phyloP scores from a whole-genome alignment of 2,888 invertebrate genomes.

The Tuberolachnus salignus region DNA sequence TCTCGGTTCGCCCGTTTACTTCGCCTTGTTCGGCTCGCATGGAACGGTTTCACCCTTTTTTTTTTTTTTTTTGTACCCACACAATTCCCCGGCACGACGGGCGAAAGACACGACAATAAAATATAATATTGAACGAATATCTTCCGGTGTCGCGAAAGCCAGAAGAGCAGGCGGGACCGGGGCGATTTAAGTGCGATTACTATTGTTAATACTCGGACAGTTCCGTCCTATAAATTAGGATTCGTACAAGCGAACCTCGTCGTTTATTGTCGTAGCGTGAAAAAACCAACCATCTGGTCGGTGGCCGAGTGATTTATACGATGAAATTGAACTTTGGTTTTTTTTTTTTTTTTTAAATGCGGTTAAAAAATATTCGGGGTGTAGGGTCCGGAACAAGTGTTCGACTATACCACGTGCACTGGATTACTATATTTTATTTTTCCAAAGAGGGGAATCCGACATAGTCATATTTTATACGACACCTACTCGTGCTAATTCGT shows the following conservation, averaged over 20 bases:
- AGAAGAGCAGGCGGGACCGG: not conserved
- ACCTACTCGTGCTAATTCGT: too few species aligned
- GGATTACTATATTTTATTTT: conserved; percentile 9
- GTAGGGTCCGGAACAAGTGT: conserved; percentile 24
- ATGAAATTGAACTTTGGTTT: conserved; percentile 15
- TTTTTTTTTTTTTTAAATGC: conserved; percentile 30
- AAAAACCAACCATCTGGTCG: conserved; percentile 38
- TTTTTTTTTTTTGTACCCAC: not conserved
- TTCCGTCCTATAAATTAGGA: conserved; percentile 42
- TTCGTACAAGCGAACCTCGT: conserved; percentile 25
- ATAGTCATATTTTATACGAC: not conserved
- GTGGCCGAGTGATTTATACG: not conserved
- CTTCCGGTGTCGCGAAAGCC: not conserved
- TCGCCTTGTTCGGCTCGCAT: not conserved
- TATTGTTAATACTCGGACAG: not conserved
- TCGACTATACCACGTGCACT: conserved; percentile 24
- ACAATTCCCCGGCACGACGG: not conserved
- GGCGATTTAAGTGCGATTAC: conserved; percentile 26
- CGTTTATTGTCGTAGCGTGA: conserved; percentile 6
- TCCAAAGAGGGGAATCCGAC: not conserved
- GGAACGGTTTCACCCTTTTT: conserved; percentile 26
- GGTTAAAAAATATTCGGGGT: conserved; percentile 22
- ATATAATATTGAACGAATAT: not conserved
- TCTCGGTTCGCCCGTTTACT: not conserved
- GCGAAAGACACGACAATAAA: not conserved